Evolutionary conservation across 2,888 invertebrate genomes (phyloP), one percentile per base, ranked within the genome.

Genomic region (Eledona agricola): DNA sequence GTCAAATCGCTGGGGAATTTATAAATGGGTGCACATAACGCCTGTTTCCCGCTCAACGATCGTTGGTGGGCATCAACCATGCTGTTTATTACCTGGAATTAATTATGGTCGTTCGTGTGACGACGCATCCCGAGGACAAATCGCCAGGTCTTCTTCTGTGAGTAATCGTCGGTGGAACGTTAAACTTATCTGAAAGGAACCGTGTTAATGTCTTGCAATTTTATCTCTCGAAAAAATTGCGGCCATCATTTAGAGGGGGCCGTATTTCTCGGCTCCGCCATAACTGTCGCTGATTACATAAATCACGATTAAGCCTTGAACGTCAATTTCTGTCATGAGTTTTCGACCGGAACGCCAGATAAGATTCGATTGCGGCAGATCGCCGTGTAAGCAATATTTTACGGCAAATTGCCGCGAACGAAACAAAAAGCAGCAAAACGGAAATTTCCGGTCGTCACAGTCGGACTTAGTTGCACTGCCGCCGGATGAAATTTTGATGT

Each of bases 11-110:
- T 29, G 17, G 31, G 42, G 28, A 19, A 31, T 31, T 42, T 22
- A 42, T 42, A 42, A 42, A 42, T 29, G 42, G 42, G 42, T 12
- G 31, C 42, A 22, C 22, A 29, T 31, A 19, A 31, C 42, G 42
- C 42, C 42, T 28, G 15, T 42, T 31, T 42, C 42, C 42, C 31
- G 22, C 13, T 42, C 31, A 22, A 31, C 22, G 29, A 20, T 20
- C 42, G 38, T 38, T 38, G 9, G 26, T 38, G 38, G 26, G 17
- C 25, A 26, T 38, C 22, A 10, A 29, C 29, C 42, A 11, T 42
- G n/a, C n/a, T n/a, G 42, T 42, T 42, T 42, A 42, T 42, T 15
- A 42, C 12, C 29, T 29, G 29, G 31, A 42, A 42, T 42, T 42
- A 42, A 42, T 42, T 42, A 42, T 42, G 28, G 29, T 40, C 26